Evolutionary conservation across 2,797 vertebrate genomes (phyloP).

Genomic region (Heteromormyrus szaboi): DNA sequence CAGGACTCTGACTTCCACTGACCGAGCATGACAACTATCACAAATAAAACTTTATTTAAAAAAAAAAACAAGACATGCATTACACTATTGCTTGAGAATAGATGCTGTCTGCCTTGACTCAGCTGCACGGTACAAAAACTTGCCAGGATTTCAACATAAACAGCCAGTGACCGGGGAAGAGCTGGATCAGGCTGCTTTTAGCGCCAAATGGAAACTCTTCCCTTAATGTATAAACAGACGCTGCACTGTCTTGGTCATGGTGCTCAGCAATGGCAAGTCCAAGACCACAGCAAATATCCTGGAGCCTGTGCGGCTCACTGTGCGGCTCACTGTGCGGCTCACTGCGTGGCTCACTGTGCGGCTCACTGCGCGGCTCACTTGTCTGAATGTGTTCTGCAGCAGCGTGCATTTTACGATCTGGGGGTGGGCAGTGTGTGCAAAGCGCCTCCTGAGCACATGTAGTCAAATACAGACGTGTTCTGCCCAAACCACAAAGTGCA

Average conservation of each 20-base stretch:
- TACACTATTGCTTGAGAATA: not conserved
- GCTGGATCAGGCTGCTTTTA: conserved; percentile 33
- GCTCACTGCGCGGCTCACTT: conserved; percentile 38
- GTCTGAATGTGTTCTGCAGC: conserved; percentile 64
- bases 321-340: conserved; percentile 29
- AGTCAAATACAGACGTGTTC: not conserved
- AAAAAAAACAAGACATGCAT: not conserved
- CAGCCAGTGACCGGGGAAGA: not conserved
- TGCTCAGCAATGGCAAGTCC: conserved; percentile 61
- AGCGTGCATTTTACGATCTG: conserved; percentile 63
- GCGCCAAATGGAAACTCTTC: conserved; percentile 44
- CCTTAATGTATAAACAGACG: conserved; percentile 60
- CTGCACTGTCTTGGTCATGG: conserved; percentile 59
- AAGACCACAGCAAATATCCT: conserved; percentile 63
- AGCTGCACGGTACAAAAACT: not conserved
- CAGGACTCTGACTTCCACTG: not conserved
- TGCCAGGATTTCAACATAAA: conserved; percentile 11
- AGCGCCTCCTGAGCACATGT: conserved; percentile 41
- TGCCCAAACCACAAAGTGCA: conserved; percentile 25
- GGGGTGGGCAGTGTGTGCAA: conserved; percentile 53
- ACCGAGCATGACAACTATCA: not conserved
- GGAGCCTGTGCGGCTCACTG: conserved; percentile 54
- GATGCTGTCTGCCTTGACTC: not conserved
- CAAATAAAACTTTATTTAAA: not conserved
- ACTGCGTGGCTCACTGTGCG: no score